Evolutionary conservation across 2,113 vertebrate species (phyloP).

Genomic region (Arothron firmamentum): DNA sequence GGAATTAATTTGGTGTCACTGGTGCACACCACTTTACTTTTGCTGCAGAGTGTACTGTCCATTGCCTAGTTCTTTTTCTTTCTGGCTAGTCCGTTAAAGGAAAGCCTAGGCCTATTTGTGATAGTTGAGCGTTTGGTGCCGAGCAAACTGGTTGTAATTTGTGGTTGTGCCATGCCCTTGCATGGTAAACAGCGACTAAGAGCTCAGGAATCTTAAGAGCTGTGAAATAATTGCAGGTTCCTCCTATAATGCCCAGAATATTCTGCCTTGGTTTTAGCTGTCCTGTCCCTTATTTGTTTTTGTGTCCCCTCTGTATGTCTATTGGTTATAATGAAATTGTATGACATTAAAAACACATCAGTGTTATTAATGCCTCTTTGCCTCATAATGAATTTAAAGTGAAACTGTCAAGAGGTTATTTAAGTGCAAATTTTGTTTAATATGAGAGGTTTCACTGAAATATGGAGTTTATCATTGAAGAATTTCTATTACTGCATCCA

Average conservation of each 20-base stretch:
- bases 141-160: conserved; percentile 87
- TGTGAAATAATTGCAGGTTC: conserved; percentile 92
- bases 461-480: too few species aligned
- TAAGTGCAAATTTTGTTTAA: too few species aligned
- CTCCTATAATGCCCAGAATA: conserved; percentile 77
- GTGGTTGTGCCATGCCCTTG: conserved; percentile 79
- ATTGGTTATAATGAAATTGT: neutral
- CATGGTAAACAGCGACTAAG: conserved; percentile 86
- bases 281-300: conserved; percentile 32
- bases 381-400: too few species aligned
- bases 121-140: conserved; percentile 80
- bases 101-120: conserved; percentile 74
- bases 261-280: conserved; percentile 60
- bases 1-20: conserved; percentile 7
- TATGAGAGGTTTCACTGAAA: too few species aligned
- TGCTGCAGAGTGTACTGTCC: neutral
- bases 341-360: neutral
- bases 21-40: neutral
- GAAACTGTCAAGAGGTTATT: too few species aligned
- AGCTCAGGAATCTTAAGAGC: conserved; percentile 88
- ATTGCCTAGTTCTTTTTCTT: conserved; percentile 31
- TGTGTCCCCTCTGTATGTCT: conserved; percentile 9
- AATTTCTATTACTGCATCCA: too few species aligned
- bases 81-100: conserved; percentile 23
- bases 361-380: too few species aligned